A percentile compares a stretch with the other conserved stretches of the same genome.
Evolutionary conservation across 2,888 invertebrate genomes (phyloP).

Genomic region (Neoaliturus tenellus): DNA sequence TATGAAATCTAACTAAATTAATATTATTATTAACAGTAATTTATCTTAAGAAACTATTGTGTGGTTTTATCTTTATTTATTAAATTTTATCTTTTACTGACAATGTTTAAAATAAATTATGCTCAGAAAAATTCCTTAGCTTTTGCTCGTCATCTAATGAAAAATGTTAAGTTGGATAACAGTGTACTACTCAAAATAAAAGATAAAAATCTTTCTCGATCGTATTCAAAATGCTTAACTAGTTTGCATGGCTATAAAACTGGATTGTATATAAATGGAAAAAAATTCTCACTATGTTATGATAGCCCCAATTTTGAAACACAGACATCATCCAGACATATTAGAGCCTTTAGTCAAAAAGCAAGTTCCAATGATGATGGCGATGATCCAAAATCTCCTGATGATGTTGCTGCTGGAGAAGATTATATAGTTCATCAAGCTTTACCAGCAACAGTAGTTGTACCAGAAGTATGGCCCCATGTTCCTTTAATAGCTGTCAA

Average conservation of each 20-base stretch:
- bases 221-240: neutral
- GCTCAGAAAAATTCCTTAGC: neutral
- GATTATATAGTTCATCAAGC: constrained; percentile 48
- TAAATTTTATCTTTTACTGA: neutral
- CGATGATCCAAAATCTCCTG: constrained; percentile 36
- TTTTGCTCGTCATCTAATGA: neutral
- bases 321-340: neutral
- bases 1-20: no score
- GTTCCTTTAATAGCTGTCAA: constrained; percentile 96
- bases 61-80: neutral
- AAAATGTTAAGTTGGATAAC: constrained; percentile 3
- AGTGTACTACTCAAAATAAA: neutral
- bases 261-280: neutral
- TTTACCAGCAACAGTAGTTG: constrained; percentile 85
- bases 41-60: neutral
- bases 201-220: neutral
- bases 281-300: neutral
- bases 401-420: constrained; percentile 44
- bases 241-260: neutral
- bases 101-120: constrained; percentile 11
- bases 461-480: constrained; percentile 98
- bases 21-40: no score
- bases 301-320: neutral
- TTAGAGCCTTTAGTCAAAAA: constrained; percentile 33
- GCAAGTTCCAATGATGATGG: constrained; percentile 10